Evolutionary conservation across 2,113 vertebrate species (phyloP).

Genomic region (Gnathonemus longibarbis): DNA sequence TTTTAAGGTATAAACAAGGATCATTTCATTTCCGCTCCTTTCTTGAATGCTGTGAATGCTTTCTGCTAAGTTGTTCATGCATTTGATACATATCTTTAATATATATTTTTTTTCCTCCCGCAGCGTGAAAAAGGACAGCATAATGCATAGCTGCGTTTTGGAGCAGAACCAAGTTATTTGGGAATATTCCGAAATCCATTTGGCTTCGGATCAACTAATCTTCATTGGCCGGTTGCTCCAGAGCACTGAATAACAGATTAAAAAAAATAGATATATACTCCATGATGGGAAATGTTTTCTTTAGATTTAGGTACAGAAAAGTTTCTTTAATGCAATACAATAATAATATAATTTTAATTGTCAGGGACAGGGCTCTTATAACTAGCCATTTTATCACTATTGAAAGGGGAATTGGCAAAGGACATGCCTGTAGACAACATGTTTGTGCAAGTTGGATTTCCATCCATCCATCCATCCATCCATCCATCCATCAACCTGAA

Average conservation of each 20-base stretch:
- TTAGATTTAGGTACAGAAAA: no score
- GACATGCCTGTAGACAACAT: not conserved
- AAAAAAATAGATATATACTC: not conserved
- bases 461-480: not conserved
- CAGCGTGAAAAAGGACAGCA: not conserved
- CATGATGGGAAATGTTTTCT: not conserved
- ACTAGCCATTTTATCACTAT: not conserved
- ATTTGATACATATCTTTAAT: not conserved
- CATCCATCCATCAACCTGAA: not conserved
- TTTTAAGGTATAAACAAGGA: not conserved
- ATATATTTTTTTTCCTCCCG: not conserved
- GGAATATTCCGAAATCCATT: constrained; percentile 9
- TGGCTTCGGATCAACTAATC: not conserved
- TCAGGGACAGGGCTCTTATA: not conserved
- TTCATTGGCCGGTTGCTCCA: not conserved
- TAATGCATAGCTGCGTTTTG: not conserved
- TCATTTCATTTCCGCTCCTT: not conserved
- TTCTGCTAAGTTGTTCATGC: not conserved
- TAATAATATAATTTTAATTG: not conserved
- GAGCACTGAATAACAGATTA: not conserved
- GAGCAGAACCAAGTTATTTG: constrained; percentile 3
- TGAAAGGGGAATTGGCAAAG: not conserved
- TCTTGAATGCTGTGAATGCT: not conserved
- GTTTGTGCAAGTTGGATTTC: not conserved
- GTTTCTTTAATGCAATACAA: not conserved